phyloP scores from a whole-genome alignment of 2,888 invertebrate genomes.

The Aleiodes alternator region DNA sequence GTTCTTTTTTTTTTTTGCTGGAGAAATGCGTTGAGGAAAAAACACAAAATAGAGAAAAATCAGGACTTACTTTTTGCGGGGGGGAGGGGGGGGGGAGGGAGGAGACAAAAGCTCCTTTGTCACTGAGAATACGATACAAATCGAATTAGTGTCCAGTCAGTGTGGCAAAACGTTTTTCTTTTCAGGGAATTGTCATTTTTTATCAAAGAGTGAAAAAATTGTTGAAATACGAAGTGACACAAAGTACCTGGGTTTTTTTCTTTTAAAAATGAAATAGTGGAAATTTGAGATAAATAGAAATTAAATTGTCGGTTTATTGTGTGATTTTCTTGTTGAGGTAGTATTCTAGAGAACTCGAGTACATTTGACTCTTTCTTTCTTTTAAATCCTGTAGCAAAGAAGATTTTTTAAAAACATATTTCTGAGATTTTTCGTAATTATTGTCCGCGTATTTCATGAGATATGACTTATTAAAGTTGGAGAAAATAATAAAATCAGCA shows the following conservation, averaged over 20 bases:
- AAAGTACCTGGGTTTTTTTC: background rate
- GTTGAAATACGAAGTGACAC: slow-evolving; percentile 10
- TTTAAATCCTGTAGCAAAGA: too few relatives aligned
- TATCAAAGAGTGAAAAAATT: slow-evolving; percentile 22
- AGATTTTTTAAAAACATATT: too few relatives aligned
- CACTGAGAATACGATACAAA: slow-evolving; percentile 52
- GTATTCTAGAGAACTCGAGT: too few relatives aligned
- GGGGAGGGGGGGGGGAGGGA: background rate
- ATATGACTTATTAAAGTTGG: too few relatives aligned
- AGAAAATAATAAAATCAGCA: too few relatives aligned
- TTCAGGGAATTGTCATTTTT: slow-evolving; percentile 34
- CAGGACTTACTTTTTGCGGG: too few relatives aligned
- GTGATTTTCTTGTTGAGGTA: background rate
- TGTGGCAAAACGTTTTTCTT: slow-evolving; percentile 49
- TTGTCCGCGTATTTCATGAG: too few relatives aligned
- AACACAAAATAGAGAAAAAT: slow-evolving; percentile 2
- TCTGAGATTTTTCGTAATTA: too few relatives aligned
- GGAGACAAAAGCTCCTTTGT: slow-evolving; percentile 46
- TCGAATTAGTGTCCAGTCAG: slow-evolving; percentile 55
- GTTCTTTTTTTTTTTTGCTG: slow-evolving; percentile 22
- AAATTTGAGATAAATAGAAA: slow-evolving; percentile 16
- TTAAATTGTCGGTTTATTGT: background rate
- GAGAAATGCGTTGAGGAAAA: slow-evolving; percentile 16
- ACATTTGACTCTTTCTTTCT: too few relatives aligned
- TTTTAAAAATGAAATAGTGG: background rate